These are phyloP conservation scores for Falco peregrinus DNA, from an alignment of 2,797 vertebrate species.

Conservation along the genomic window DNA sequence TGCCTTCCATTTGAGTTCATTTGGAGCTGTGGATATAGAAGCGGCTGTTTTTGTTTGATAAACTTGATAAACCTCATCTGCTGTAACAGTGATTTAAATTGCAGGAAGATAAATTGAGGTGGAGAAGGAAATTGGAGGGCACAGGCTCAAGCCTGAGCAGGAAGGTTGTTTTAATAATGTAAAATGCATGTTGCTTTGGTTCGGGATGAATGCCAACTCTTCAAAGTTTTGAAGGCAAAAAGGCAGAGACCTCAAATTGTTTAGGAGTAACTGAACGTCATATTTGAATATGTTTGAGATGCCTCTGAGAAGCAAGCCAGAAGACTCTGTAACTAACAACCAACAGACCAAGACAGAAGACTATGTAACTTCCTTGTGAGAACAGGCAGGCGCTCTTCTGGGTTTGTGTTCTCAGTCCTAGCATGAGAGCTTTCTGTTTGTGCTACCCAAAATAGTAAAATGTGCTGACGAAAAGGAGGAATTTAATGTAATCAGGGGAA, in stretches of 20 bases:
- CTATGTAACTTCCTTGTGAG: neutral
- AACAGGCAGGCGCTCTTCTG: neutral
- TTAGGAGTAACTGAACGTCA: neutral
- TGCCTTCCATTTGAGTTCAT: slow-evolving; percentile 8
- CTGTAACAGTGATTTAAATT: slow-evolving; percentile 39
- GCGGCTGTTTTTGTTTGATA: slow-evolving; percentile 46
- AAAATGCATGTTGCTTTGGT: neutral
- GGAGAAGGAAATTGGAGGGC: slow-evolving; percentile 50
- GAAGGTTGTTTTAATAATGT: slow-evolving; percentile 24
- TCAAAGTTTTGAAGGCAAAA: neutral
- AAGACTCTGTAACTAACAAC: neutral
- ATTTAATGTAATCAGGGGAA: neutral
- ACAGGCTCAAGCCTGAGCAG: slow-evolving; percentile 26
- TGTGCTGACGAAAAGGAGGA: neutral
- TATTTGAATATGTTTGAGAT: neutral
- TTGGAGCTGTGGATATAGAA: neutral
- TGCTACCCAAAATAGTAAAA: neutral
- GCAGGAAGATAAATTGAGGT: slow-evolving; percentile 59
- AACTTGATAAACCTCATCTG: slow-evolving; percentile 45
- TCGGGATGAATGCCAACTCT: neutral
- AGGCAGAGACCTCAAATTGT: neutral
- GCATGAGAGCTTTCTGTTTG: neutral
- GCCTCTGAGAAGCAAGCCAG: neutral
- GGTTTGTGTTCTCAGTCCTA: neutral
- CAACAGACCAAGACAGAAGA: neutral